These are phyloP conservation scores for Gymnocephalus cernua DNA, from an alignment of 2,113 vertebrate species.

Conservation along the genomic window DNA sequence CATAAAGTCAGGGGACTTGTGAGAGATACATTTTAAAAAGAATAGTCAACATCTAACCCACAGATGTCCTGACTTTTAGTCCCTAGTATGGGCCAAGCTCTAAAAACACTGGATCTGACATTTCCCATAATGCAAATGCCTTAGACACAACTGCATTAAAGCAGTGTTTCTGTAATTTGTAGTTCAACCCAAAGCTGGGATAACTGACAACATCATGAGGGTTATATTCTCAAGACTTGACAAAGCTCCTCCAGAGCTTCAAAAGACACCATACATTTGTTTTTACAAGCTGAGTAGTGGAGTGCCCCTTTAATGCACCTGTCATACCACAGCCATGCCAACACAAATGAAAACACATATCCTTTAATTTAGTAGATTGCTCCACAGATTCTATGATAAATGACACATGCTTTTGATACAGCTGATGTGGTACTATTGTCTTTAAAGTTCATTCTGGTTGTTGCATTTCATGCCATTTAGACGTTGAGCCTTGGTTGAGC, in stretches of 20 bases:
- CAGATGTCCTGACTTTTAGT: background rate
- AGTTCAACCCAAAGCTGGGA: background rate
- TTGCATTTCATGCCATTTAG: conserved; percentile 35
- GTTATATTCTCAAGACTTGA: background rate
- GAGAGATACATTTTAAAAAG: background rate
- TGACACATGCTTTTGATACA: background rate
- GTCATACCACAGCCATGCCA: background rate
- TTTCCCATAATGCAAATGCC: background rate
- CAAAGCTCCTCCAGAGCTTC: background rate
- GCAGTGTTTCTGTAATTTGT: background rate
- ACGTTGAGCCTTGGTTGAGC: conserved; percentile 9
- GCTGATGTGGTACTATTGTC: conserved; percentile 17
- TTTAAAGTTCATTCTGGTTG: conserved; percentile 42
- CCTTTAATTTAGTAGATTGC: background rate
- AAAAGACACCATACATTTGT: background rate
- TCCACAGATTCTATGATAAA: background rate
- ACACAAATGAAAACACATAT: background rate
- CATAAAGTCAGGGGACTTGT: background rate
- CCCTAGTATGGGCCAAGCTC: background rate
- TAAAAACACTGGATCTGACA: background rate
- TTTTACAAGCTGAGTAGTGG: background rate
- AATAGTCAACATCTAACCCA: background rate
- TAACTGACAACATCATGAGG: background rate
- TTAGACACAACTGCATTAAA: background rate
- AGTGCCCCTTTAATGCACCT: background rate